Evolutionary conservation across 1,140 invertebrate species (phyloP), one percentile per base, ranked within the genome.

Genomic region (Glossosoma conforme): DNA sequence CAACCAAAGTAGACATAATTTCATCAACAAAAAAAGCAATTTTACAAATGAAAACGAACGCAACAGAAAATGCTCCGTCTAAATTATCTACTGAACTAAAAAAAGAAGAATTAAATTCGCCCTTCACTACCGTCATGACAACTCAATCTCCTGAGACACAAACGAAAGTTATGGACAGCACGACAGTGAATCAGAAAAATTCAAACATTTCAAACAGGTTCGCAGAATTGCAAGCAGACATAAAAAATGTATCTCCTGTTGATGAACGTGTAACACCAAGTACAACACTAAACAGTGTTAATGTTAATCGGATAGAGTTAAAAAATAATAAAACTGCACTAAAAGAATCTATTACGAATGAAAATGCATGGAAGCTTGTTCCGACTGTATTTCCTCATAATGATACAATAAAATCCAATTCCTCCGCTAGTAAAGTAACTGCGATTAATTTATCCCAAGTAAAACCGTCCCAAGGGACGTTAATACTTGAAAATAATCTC

Each of bases 301-400:
- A n/a, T n/a, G n/a, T n/a, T n/a, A n/a, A n/a, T n/a, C n/a, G n/a
- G n/a, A n/a, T n/a, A 44, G 28, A 44, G 14, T 32, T 32, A 17
- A 52, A 18, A 37, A 25, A 58, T 15, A 68, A 30, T 52, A 57
- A 0, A 67, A 66, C 28, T 47, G 35, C 6, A n/a, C n/a, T n/a
- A n/a, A n/a, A n/a, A 44, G 11, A 32, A 44, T 18, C 14, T 24
- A 14, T n/a, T n/a, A 32, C 36, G 49, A 58, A 65, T 22, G 71
- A 53, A 35, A 68, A 63, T 61, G 67, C 70, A 15, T 74, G 72
- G 72, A 73, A 74, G 59, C 60, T 72, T 30, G 66, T 74, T 47
- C 61, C 72, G 14, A 69, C 69, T 3, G 65, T 72, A 18, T 58
- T 63, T 21, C 68, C 69, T 20, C 61, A 65, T 6, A 69, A 68